Evolutionary conservation across 2,888 invertebrate species (phyloP), one percentile per base, ranked within the genome.

Genomic region (Caenorhabditis sinica): DNA sequence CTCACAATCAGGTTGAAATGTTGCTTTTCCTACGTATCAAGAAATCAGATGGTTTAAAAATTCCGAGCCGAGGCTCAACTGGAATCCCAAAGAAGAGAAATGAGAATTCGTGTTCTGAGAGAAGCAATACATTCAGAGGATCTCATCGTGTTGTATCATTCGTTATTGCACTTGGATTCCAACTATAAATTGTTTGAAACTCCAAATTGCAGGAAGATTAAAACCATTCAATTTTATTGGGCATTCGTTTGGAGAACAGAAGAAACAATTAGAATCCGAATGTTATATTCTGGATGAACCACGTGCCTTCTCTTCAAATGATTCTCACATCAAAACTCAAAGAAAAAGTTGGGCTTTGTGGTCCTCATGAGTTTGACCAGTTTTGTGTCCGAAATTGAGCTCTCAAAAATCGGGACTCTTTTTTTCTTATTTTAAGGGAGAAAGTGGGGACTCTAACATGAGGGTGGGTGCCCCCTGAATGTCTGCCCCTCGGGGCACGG

Each of bases 401-500:
- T 51, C 49, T 40, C 68, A 68, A 68, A 68, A 68, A 68, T 68
- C 68, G 68, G 23, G 51, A 36, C 68, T 53, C 51, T 51, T 53
- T 53, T 53, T 68, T 20, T 33, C 53, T 66, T 51, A 23, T 13
- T 40, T 40, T 36, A 68, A 20, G 36, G 23, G 13, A n/a, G 15
- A 49, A 49, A 49, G 30, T 40, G 23, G 36, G 63, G 63, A 43
- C 63, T 23, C 43, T 20, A 4, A 23, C 68, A 51, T 53, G 68
- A 68, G 68, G 68, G 30, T 33, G 25, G 51, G 2, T n/a, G 20
- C 51, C 51, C 30, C 40, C 63, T 23, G 36, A 63, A 40, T 66
- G 51, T 68, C 68, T 68, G 68, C 68, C 68, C 68, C 68, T 68
- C 68, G 68, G 73, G 73, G 73, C 73, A 73, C 73, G 73, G 73